Percentiles rank a stretch among this genome's conserved stretches.
Evolutionary conservation across 37 sponge, comb jelly and placozoan genomes (phyloP).

Genomic region (Chondrilla cf. caribensis): DNA sequence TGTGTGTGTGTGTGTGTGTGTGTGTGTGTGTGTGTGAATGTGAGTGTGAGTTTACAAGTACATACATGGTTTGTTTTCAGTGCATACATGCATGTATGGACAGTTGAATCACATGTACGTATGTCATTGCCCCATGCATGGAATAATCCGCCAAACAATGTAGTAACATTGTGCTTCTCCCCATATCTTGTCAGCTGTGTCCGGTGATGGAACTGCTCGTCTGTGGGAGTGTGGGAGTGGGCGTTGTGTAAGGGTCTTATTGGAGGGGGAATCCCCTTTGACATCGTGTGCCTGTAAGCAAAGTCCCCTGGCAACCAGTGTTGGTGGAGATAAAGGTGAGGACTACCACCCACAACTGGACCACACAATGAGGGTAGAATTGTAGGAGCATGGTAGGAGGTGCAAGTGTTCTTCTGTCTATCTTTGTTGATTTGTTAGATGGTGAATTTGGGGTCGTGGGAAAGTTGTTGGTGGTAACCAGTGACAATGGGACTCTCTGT

Average conservation of each 20-base stretch:
- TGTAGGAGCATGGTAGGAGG: neutral
- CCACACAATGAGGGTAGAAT: no score
- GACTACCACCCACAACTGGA: neutral
- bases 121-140: no score
- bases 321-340: neutral
- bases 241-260: slow-evolving; percentile 24
- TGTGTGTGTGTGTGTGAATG: no score
- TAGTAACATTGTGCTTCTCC: no score
- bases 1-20: no score
- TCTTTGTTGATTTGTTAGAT: neutral
- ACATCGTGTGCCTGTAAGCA: neutral
- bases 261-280: neutral
- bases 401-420: neutral
- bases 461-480: neutral
- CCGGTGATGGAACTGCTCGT: slow-evolving; percentile 63
- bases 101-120: no score
- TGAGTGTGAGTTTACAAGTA: no score
- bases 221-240: slow-evolving; percentile 82
- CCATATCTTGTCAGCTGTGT: slow-evolving; percentile 69
- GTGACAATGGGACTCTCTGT: neutral
- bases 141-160: no score
- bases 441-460: slow-evolving; percentile 7
- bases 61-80: no score
- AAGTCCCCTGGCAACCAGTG: neutral
- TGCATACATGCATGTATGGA: no score